A percentile compares a stretch with the other conserved stretches of the same genome.
phyloP scores from a whole-genome alignment of 2,888 invertebrate genomes.

The Didymodactylos carnosus region DNA sequence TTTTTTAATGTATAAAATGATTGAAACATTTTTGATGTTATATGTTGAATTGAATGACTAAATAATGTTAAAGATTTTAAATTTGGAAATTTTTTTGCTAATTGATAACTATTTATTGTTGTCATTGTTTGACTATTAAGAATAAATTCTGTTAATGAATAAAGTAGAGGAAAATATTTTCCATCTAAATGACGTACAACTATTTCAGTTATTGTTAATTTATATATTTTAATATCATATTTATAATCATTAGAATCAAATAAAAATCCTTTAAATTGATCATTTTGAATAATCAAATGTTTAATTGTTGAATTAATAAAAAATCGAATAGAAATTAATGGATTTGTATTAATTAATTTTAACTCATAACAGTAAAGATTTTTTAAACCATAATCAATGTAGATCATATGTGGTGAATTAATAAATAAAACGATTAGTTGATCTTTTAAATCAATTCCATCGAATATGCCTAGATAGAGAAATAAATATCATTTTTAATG shows the following conservation, averaged over 20 bases:
- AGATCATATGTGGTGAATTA: not conserved
- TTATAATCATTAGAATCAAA: not conserved
- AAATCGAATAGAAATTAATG: not conserved
- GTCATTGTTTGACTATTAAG: not conserved
- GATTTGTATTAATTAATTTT: not conserved
- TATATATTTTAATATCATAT: not conserved
- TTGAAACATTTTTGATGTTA: not conserved
- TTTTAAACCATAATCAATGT: not conserved
- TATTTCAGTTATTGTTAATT: not conserved
- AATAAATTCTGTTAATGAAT: not conserved
- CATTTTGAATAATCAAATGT: not conserved
- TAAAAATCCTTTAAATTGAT: not conserved
- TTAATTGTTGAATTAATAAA: not conserved
- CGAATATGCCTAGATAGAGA: not conserved
- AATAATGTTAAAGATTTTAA: not conserved
- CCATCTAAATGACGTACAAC: not conserved
- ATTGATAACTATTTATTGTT: not conserved
- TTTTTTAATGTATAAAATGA: not conserved
- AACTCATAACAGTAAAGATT: not conserved
- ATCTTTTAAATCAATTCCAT: not conserved
- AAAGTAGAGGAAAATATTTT: not conserved
- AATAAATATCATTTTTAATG: no score
- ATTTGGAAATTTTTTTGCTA: not conserved
- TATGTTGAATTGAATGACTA: not conserved
- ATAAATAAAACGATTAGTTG: not conserved